phyloP scores from a whole-genome alignment of 2,888 invertebrate species.

The Dryocosmus kuriphilus region DNA sequence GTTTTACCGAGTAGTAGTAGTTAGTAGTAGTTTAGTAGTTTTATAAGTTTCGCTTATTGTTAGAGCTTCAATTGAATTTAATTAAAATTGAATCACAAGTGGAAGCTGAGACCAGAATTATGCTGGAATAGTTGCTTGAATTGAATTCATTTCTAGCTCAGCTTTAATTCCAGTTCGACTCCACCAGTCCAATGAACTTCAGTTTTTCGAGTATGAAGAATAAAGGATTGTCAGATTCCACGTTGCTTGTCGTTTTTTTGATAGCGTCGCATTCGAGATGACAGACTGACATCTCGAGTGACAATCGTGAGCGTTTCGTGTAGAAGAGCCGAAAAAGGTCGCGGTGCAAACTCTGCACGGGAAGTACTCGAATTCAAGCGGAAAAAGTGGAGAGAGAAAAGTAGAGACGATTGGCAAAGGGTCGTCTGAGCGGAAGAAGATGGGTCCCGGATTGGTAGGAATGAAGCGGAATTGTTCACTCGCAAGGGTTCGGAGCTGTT shows the following conservation, averaged over 20 bases:
- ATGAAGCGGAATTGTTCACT: conserved; percentile 1
- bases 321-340: conserved; percentile 24
- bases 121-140: background rate
- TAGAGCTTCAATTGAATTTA: too few relatives aligned
- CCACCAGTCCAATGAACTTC: background rate
- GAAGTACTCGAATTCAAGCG: conserved; percentile 8
- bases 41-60: too few relatives aligned
- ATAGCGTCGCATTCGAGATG: conserved; percentile 2
- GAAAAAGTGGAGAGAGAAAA: conserved; percentile 11
- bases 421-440: conserved; percentile 18
- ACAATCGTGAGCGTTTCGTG: conserved; percentile 21
- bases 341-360: conserved; percentile 2
- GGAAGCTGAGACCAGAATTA: background rate
- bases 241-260: conserved; percentile 5
- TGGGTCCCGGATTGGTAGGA: conserved; percentile 3
- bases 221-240: conserved; percentile 10
- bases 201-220: background rate
- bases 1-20: too few relatives aligned
- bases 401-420: conserved; percentile 23
- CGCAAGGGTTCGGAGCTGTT: conserved; percentile 57
- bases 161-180: background rate
- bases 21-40: too few relatives aligned
- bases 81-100: too few relatives aligned
- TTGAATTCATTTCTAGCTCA: background rate
- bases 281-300: conserved; percentile 30